Base-by-base conservation (phyloP, 2,888 invertebrate species). In the Dynastes tityus region DNA sequence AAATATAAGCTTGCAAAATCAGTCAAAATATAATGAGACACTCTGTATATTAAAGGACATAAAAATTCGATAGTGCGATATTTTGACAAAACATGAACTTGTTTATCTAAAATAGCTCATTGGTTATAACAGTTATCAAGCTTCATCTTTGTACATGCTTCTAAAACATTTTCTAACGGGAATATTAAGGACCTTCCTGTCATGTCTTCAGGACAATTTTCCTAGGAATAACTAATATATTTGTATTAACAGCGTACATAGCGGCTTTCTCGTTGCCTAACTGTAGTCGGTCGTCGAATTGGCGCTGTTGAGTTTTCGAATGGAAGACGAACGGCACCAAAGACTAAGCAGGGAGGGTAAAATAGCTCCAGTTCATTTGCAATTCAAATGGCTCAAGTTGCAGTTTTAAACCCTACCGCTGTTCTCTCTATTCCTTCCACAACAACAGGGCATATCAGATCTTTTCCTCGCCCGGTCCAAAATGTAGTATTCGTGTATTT, bases 341-440 rank as follows among this genome's bases (percentile, higher is more conserved):
- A 55, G 40, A 58, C 11, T 37, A 40, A 58, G 45, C 40, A 58
- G 58, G 40, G 58, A 61, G 73, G 73, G 58, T 58, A 55, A 76
- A 76, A 67, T 67, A 76, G 76, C 76, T 76, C 55, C 37, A 63
- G 63, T 65, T 80, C 77, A 82, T 82, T 81, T 82, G 80, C 80
- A 82, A 82, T 80, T 82, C 80, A 80, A 77, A 82, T 80, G 55
- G 51, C 9, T 70, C 68, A 80, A 82, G 78, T 80, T 80, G 80
- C 79, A 51, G 58, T 58, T 58, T 73, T 73, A 73, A 81, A 79
- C 73, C 75, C 78, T 78, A 80, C 78, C 78, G 51, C 64, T 51
- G 63, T 32, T 58, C 51, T 73, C 73, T 22, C 73, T 58, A 58
- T 58, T 37, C 37, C 40, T 40, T 58, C 40, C 61, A 40, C 22